Conservation (phyloP, 2,113 vertebrate species). For the Ochotona princeps region DNA sequence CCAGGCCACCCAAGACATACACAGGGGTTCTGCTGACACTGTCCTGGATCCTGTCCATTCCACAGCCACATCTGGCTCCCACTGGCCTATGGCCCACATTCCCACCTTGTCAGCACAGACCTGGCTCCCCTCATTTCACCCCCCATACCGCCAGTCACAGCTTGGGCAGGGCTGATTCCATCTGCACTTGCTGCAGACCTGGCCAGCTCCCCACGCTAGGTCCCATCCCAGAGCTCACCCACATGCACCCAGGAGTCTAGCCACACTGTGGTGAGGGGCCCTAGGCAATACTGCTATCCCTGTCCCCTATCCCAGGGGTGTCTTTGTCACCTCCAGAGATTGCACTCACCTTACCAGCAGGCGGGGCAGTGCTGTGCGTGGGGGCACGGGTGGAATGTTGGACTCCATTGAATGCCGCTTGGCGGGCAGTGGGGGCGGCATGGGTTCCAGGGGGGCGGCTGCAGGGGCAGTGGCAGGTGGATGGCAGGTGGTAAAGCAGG, state of each 20-base stretch:
- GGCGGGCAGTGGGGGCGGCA: constrained; percentile 86
- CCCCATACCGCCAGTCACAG: background rate
- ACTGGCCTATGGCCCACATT: background rate
- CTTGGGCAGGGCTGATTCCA: background rate
- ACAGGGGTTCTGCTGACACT: background rate
- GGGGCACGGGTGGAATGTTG: constrained; percentile 73
- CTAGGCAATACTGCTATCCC: background rate
- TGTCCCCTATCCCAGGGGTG: background rate
- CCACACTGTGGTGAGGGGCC: background rate
- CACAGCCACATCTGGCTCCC: background rate
- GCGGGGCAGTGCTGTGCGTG: constrained; percentile 73
- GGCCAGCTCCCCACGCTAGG: background rate
- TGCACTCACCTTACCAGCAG: constrained; percentile 63
- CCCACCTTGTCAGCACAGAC: background rate
- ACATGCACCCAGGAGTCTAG: background rate
- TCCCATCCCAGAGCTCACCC: background rate
- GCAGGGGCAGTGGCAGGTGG: rapidly evolving
- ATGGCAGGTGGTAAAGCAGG: constrained; percentile 72
- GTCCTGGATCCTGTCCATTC: background rate
- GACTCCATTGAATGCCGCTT: constrained; percentile 83
- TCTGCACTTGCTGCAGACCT: background rate
- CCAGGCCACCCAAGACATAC: background rate
- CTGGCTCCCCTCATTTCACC: background rate
- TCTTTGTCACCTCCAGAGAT: constrained; percentile 40
- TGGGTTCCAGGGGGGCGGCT: background rate